Evolutionary conservation across 2,888 invertebrate species (phyloP), one percentile per base, ranked within the genome.

Genomic region (Rhogogaster chlorosoma): DNA sequence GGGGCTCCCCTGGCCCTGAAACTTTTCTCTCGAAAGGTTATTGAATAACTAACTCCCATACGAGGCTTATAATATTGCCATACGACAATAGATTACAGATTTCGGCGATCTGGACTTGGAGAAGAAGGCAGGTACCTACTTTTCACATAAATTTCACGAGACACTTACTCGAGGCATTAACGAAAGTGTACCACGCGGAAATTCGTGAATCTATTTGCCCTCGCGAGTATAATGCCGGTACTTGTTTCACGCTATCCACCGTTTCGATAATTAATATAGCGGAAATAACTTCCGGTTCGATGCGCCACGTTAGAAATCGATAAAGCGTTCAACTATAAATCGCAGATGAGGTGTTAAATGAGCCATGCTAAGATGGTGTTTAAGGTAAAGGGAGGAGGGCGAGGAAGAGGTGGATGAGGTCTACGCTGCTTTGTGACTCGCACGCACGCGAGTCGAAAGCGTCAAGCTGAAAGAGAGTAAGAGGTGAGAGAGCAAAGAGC

Each of bases 341-440:
- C 57, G 61, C 22, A 12, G 80, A 80, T 80, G 80, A 61, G 61
- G 61, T 61, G 80, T 80, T 61, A 80, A 80, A 80, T 80, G 80
- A 80, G 80, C 80, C 61, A 26, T 80, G 57, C 15, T 61, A 36
- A 80, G 38, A 80, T 38, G 38, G 57, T 80, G 80, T 57, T 57
- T 61, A 61, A 80, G 57, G 80, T 38, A 73, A 22, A 42, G 22
- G 18, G 26, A 61, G 61, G 22, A 22, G 38, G 18, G 22, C n/a
- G 10, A 22, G 42, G n/a, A 2, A 7, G 22, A 71, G 71, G 38
- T 4, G n/a, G 53, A 49, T 29, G 6, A 18, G 53, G 77, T 18
- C n/a, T 45, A 80, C 10, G 77, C 15, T 61, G 38, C 80, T 61
- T 80, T 57, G 36, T 49, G 57, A 36, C 36, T 32, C 80, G 61